phyloP scores from a whole-genome alignment of 2,113 vertebrate genomes.

The Butastur rufipennis region DNA sequence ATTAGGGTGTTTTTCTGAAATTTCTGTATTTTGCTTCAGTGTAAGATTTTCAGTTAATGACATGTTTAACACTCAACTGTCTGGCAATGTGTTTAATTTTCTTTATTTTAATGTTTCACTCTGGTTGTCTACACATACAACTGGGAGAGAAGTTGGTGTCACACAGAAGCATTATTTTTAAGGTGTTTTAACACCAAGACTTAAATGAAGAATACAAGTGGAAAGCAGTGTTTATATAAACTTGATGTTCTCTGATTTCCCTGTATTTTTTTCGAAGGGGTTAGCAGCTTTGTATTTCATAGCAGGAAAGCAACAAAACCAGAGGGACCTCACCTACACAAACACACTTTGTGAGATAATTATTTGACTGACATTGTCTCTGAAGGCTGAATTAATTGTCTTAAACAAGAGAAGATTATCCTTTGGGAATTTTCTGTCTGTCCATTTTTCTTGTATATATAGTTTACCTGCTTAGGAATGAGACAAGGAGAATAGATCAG shows the following conservation, averaged over 20 bases:
- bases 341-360: slow-evolving; percentile 58
- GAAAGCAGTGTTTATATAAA: slow-evolving; percentile 46
- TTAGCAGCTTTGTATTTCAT: slow-evolving; percentile 59
- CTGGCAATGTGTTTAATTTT: slow-evolving; percentile 1
- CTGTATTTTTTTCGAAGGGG: slow-evolving; percentile 8
- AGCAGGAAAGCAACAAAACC: slow-evolving; percentile 61
- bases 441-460: slow-evolving; percentile 44
- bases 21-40: background rate
- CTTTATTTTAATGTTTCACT: slow-evolving; percentile 9
- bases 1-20: background rate
- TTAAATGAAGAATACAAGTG: slow-evolving; percentile 18
- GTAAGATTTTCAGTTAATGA: background rate
- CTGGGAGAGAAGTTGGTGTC: background rate
- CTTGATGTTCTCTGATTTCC: background rate
- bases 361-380: slow-evolving; percentile 64
- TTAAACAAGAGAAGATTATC: slow-evolving; percentile 55
- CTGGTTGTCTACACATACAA: background rate
- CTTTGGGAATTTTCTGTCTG: slow-evolving; percentile 51
- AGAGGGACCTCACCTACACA: slow-evolving; percentile 64
- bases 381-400: slow-evolving; percentile 64
- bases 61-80: background rate
- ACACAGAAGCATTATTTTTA: background rate
- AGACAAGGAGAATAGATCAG: slow-evolving; percentile 44
- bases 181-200: slow-evolving; percentile 12
- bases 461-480: slow-evolving; percentile 59